Evolutionary conservation across 2,113 vertebrate species (phyloP).

Genomic region (Pseudonaja textilis): DNA sequence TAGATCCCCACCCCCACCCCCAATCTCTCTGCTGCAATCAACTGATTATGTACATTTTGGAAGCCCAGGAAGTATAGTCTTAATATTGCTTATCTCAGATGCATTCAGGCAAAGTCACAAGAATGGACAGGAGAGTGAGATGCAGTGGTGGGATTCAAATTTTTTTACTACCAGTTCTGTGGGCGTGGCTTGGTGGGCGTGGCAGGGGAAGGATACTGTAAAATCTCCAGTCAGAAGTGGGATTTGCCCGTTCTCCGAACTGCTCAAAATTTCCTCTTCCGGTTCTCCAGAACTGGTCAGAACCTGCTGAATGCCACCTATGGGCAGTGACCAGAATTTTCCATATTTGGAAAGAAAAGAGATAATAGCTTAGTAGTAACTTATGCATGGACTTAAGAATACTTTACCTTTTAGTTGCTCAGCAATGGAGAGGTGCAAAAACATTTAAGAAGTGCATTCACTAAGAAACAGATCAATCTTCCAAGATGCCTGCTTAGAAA

Average conservation of each 20-base stretch:
- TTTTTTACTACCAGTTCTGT: too few species aligned
- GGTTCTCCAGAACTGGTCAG: too few species aligned
- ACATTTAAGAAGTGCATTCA: background rate
- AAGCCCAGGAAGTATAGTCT: background rate
- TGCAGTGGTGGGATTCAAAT: background rate
- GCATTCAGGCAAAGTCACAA: background rate
- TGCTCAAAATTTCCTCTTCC: too few species aligned
- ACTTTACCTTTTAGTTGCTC: background rate
- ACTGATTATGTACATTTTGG: background rate
- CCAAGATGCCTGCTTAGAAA: background rate
- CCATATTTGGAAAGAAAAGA: background rate
- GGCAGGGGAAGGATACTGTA: too few species aligned
- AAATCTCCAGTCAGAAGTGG: too few species aligned
- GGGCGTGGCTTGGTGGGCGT: too few species aligned
- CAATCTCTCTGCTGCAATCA: background rate
- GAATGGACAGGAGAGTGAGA: background rate
- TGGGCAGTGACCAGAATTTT: background rate
- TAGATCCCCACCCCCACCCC: background rate
- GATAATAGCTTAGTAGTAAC: background rate
- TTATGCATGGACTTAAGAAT: background rate
- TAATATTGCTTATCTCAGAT: background rate
- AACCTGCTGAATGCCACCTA: too few species aligned
- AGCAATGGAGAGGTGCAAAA: background rate
- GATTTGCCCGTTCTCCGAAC: too few species aligned
- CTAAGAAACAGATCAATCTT: background rate